Evolutionary conservation across 2,797 vertebrate genomes (phyloP).

Genomic region (Natrix natrix): DNA sequence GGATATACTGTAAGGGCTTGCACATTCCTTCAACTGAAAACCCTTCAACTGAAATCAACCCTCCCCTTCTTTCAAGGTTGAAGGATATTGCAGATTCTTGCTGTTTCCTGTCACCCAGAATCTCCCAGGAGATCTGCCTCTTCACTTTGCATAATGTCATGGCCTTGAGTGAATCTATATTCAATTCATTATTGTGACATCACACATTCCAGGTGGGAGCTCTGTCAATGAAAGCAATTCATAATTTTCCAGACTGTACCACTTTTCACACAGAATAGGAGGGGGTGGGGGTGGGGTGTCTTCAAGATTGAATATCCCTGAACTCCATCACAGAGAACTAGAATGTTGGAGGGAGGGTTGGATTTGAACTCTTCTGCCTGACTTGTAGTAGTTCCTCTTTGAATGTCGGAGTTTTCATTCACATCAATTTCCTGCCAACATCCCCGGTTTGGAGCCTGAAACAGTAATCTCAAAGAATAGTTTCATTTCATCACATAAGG

Average conservation of each 20-base stretch:
- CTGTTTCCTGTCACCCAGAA: neutral
- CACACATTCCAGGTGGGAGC: neutral
- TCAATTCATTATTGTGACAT: neutral
- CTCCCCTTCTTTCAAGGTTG: neutral
- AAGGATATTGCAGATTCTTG: neutral
- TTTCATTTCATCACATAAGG: neutral
- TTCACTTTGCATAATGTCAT: neutral
- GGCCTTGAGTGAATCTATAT: neutral
- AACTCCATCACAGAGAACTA: neutral
- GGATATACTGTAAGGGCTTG: neutral
- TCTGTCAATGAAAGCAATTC: neutral
- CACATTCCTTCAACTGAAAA: neutral
- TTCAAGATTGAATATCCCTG: neutral
- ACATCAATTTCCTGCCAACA: neutral
- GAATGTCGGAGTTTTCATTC: neutral
- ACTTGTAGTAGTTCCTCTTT: neutral
- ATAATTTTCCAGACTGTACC: neutral
- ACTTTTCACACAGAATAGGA: neutral
- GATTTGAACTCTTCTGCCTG: neutral
- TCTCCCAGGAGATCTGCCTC: neutral
- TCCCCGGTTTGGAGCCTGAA: neutral
- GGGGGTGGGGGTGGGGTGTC: neutral
- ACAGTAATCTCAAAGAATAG: neutral
- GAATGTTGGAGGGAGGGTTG: neutral
- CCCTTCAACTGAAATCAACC: neutral